Base-by-base conservation (phyloP, 2,113 vertebrate genomes). In the Lagopus muta region DNA sequence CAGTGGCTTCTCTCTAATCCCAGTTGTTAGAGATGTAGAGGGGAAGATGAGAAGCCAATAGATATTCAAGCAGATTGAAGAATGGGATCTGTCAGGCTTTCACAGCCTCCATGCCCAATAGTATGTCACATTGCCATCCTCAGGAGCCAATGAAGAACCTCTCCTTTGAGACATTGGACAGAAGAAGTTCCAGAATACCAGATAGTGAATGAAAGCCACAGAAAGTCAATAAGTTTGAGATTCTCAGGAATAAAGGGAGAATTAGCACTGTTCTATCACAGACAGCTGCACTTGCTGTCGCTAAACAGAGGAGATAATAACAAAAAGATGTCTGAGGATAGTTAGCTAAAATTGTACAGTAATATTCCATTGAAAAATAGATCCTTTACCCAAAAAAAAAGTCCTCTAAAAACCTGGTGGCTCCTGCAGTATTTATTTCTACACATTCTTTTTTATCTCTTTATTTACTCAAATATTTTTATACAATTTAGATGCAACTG, bases 161-260 rank as follows among this genome's bases (percentile, higher is more conserved):
- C 92, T 91, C 32, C 43, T 83, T 77, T 57, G 64, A 78, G 52
- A 93, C 60, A 16, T 25, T 40, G 27, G 36, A 18, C 38, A 2
- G 1, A 81, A 77, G 65, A 83, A 88, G 65, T 81, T 78, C 48
- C 80, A 94, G 69, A 92, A 92, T 78, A 77, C 9, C 12, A 66
- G 82, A 86, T 86, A 89, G 79, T 47, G 69, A 48, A 84, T 90
- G 61, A 91, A 93, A 93, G 76, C 27, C 88, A 79, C 83, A n/a
- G 12, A 48, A 79, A 86, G 43, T 74, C 40, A 11, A 40, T 60
- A 76, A 82, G 20, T 48, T 86, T 80, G 79, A 93, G 77, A 61
- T 42, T 77, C 17, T 19, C n/a, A 74, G 40, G 36, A 92, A 79
- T 43, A 95, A 91, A 85, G 30, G 47, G 34, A 76, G 50, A 90